Conservation (phyloP, 2,113 vertebrate genomes). For the Pygoscelis antarcticus region DNA sequence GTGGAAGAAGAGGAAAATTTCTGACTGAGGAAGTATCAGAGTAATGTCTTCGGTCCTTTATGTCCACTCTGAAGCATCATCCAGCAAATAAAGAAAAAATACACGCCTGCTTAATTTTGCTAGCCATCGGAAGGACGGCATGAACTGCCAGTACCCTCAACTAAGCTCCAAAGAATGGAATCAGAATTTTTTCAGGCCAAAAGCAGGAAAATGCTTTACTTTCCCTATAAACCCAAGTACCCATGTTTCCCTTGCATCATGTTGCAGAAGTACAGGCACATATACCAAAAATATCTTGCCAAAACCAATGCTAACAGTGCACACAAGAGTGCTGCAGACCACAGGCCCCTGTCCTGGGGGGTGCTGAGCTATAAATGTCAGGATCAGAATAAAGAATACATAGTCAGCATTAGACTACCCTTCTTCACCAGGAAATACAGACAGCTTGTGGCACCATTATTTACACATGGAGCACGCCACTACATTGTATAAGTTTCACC, state of each 20-base stretch:
- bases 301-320: no score
- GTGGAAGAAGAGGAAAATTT: background rate
- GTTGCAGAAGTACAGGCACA: background rate
- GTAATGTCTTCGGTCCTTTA: background rate
- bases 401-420: no score
- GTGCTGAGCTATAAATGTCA: background rate
- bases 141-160: background rate
- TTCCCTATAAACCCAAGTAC: background rate
- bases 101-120: background rate
- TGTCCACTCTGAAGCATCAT: background rate
- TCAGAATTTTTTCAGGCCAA: background rate
- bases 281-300: no score
- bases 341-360: background rate
- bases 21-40: background rate
- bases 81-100: background rate
- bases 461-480: accelerated
- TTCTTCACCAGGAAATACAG: background rate
- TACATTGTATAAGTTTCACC: background rate
- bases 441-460: background rate
- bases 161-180: background rate
- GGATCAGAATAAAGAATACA: background rate
- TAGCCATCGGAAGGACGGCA: background rate
- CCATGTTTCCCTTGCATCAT: accelerated
- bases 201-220: background rate
- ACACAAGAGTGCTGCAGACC: background rate